Percentiles rank a stretch among this genome's conserved stretches.
Conservation (phyloP, 2,888 invertebrate species). For the Druceiella hillmani region DNA sequence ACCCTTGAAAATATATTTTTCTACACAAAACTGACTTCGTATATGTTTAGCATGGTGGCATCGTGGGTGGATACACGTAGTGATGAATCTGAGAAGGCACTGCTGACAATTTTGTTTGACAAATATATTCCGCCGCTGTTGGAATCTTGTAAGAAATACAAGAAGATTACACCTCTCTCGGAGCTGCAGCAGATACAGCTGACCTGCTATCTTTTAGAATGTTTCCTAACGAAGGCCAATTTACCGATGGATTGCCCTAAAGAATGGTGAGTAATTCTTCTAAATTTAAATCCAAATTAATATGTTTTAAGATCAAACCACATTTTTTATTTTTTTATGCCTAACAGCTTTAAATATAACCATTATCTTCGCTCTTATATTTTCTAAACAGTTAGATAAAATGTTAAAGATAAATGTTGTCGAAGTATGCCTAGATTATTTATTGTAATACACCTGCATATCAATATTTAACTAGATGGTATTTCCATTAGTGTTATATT, state of each 20-base stretch:
- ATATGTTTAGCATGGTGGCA: conserved; percentile 62
- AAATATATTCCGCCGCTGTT: conserved; percentile 85
- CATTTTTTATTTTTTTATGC: too few species aligned
- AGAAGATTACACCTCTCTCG: conserved; percentile 85
- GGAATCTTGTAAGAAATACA: conserved; percentile 73
- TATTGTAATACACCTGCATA: too few species aligned
- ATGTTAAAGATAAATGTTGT: too few species aligned
- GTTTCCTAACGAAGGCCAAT: conserved; percentile 72
- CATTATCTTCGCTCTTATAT: too few species aligned
- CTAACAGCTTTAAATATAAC: too few species aligned
- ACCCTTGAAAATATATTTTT: not conserved
- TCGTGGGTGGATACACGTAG: conserved; percentile 82
- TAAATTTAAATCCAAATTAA: too few species aligned
- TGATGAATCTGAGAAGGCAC: conserved; percentile 68
- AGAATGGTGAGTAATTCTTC: conserved; percentile 61
- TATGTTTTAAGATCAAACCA: too few species aligned
- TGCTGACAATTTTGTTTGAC: conserved; percentile 82
- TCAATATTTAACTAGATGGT: too few species aligned
- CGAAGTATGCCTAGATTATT: too few species aligned
- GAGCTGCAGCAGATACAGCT: conserved; percentile 87
- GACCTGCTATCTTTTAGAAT: conserved; percentile 82
- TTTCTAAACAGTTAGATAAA: too few species aligned
- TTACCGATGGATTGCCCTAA: conserved; percentile 86
- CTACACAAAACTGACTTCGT: not conserved
- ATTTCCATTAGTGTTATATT: too few species aligned